Percentiles rank a stretch among this genome's conserved stretches.
phyloP scores from a whole-genome alignment of 2,113 vertebrate species.

The Mirounga angustirostris region DNA sequence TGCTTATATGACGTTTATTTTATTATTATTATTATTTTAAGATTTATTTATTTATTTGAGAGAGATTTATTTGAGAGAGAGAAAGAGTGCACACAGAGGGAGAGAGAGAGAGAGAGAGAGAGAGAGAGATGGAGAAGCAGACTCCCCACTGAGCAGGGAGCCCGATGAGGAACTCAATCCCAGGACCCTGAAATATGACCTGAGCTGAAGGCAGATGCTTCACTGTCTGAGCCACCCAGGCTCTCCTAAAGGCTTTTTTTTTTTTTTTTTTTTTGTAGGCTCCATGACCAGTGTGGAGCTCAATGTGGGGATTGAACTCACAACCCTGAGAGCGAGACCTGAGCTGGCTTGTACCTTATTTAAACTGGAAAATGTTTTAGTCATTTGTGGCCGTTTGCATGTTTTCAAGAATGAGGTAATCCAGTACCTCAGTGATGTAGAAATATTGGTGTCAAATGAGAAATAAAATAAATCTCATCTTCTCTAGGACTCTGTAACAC shows the following conservation, averaged over 20 bases:
- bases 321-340: neutral
- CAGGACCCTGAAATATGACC: neutral
- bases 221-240: neutral
- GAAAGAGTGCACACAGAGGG: neutral
- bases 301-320: neutral
- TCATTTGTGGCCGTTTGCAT: neutral
- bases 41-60: neutral
- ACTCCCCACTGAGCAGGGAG: neutral
- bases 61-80: neutral
- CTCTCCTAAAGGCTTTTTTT: neutral
- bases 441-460: neutral
- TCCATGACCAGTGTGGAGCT: neutral
- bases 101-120: neutral
- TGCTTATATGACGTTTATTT: neutral
- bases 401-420: constrained; percentile 35
- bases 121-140: neutral
- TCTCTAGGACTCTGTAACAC: neutral
- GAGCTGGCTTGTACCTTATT: neutral
- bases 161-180: neutral
- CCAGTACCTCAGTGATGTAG: neutral
- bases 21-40: neutral
- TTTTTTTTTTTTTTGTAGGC: neutral
- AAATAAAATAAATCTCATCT: neutral
- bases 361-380: neutral
- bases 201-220: neutral